A percentile compares a stretch with the other conserved stretches of the same genome.
These are phyloP conservation scores for Coregonus suidteri DNA, from an alignment of 2,797 vertebrate genomes.

Conservation along the genomic window DNA sequence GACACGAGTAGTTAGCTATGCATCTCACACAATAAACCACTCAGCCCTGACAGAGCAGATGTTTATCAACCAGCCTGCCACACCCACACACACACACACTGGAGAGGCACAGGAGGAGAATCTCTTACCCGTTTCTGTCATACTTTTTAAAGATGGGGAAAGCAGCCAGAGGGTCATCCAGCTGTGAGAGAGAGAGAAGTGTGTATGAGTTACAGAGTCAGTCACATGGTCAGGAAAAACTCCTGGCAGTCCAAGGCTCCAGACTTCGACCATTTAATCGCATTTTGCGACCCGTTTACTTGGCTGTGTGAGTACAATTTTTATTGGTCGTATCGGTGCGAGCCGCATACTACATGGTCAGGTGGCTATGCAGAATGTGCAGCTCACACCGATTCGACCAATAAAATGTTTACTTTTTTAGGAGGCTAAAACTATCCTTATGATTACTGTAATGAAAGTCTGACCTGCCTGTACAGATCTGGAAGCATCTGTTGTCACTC, in stretches of 20 bases:
- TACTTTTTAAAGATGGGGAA: slow-evolving; percentile 96
- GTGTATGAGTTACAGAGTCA: background rate
- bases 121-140: slow-evolving; percentile 89
- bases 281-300: background rate
- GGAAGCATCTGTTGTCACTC: too few relatives aligned
- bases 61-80: background rate
- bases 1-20: background rate
- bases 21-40: background rate
- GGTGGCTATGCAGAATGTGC: too few relatives aligned
- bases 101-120: background rate
- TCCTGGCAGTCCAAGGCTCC: background rate
- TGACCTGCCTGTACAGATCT: too few relatives aligned
- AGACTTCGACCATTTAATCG: background rate
- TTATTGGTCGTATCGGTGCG: background rate
- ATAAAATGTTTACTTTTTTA: background rate
- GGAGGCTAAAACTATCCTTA: background rate
- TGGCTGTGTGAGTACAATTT: background rate
- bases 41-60: background rate
- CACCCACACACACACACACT: too few relatives aligned
- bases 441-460: too few relatives aligned
- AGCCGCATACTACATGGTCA: background rate
- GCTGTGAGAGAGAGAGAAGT: slow-evolving; percentile 67
- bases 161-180: slow-evolving; percentile 87
- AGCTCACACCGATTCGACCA: too few relatives aligned
- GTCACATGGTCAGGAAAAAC: background rate